A percentile compares a stretch with the other conserved stretches of the same genome.
Conservation (phyloP, 2,113 vertebrate species). For the Parus major region DNA sequence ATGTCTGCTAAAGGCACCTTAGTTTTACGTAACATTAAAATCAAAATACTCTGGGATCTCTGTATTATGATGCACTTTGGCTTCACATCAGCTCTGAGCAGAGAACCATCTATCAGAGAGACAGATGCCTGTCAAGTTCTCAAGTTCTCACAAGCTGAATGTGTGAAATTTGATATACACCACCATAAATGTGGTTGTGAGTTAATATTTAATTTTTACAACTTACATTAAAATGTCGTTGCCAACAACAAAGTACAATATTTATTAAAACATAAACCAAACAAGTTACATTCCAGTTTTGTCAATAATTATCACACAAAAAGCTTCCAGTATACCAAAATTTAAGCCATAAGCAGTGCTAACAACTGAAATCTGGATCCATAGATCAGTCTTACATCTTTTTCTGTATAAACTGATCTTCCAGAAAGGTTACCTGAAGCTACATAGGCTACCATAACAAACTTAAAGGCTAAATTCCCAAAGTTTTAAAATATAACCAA, state of each 20-base stretch:
- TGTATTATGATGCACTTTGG: not conserved
- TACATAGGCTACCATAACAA: not conserved
- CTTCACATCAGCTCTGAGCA: not conserved
- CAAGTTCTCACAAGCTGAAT: constrained; percentile 8
- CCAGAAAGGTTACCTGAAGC: not conserved
- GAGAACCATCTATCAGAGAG: not conserved
- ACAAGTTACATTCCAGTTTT: not conserved
- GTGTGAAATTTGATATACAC: not conserved
- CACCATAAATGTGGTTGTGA: not conserved
- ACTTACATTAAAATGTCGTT: not conserved
- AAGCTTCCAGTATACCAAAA: not conserved
- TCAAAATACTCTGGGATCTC: not conserved
- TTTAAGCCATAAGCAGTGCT: not conserved
- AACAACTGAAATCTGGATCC: not conserved
- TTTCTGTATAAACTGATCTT: not conserved
- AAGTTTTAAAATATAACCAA: not conserved
- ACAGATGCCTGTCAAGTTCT: not conserved
- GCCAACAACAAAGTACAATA: not conserved
- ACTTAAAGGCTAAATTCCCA: not conserved
- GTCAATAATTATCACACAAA: not conserved
- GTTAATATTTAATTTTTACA: constrained; percentile 16
- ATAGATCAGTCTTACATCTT: not conserved
- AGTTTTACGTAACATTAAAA: not conserved
- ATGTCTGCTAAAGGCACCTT: not conserved
- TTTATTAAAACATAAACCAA: not conserved